Evolutionary conservation across 2,797 vertebrate species (phyloP).

Genomic region (Sphaeramia orbicularis): DNA sequence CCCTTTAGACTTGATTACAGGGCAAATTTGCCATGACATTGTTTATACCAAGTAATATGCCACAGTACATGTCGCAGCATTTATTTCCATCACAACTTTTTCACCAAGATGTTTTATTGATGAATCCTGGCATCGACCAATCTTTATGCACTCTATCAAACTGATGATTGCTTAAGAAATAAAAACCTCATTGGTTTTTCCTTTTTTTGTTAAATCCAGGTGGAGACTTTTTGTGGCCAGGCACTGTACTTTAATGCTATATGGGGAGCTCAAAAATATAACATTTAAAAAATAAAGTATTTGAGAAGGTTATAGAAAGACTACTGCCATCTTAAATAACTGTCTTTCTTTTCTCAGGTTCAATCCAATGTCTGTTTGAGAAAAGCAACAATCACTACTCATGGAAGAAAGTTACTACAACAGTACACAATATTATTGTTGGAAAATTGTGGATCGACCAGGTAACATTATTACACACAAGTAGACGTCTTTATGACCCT

Average conservation of each 20-base stretch:
- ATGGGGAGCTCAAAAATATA: background rate
- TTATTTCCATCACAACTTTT: too few species aligned
- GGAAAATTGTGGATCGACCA: constrained; percentile 99
- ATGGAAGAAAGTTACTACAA: constrained; percentile 98
- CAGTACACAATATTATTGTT: constrained; percentile 98
- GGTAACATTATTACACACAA: constrained; percentile 75
- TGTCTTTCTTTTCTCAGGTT: constrained; percentile 80
- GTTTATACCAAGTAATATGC: too few species aligned
- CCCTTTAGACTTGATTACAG: too few species aligned
- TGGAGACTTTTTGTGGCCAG: too few species aligned
- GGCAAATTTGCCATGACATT: too few species aligned
- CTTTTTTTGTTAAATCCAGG: too few species aligned
- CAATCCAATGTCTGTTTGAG: constrained; percentile 95
- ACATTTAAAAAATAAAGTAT: background rate
- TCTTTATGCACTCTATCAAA: too few species aligned
- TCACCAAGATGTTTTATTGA: too few species aligned
- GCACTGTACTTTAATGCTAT: background rate
- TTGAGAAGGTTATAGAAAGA: background rate
- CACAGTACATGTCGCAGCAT: too few species aligned
- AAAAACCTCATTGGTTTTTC: too few species aligned
- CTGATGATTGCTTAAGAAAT: too few species aligned
- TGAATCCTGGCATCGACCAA: too few species aligned
- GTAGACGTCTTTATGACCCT: background rate
- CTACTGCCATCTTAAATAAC: background rate
- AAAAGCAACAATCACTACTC: constrained; percentile 94